These are phyloP conservation scores for Myiopsitta monachus DNA, from an alignment of 2,113 vertebrate species.

Conservation along the genomic window DNA sequence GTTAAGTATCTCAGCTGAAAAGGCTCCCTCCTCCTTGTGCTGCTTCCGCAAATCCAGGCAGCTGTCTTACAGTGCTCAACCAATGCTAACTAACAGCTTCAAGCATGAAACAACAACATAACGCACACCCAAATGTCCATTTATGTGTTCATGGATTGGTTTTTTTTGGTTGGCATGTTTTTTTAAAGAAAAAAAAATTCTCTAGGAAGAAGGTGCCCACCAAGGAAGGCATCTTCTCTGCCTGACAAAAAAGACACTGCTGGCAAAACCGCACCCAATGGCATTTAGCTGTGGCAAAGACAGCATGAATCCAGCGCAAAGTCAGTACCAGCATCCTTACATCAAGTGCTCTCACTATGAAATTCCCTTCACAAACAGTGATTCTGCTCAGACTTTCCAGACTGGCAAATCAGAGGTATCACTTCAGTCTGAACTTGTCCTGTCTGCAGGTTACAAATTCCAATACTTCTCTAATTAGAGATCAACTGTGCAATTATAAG, in stretches of 20 bases:
- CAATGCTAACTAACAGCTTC: neutral
- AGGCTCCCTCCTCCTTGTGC: neutral
- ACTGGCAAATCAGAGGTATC: neutral
- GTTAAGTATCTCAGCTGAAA: neutral
- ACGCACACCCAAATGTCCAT: neutral
- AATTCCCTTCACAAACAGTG: neutral
- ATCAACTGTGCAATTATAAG: neutral
- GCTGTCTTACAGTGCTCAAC: neutral
- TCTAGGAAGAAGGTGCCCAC: neutral
- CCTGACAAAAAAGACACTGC: neutral
- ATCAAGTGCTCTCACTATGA: neutral
- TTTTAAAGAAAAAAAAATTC: neutral
- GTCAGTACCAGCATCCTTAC: neutral
- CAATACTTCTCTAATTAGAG: neutral
- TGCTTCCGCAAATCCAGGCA: neutral
- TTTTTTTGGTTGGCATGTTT: rapidly evolving
- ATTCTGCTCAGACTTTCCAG: neutral
- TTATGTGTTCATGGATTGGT: neutral
- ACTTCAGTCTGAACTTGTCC: neutral
- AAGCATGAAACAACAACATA: neutral
- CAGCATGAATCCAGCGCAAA: neutral
- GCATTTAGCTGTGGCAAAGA: neutral
- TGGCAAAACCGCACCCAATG: neutral
- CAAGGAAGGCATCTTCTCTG: neutral
- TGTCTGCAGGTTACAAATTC: neutral